Evolutionary conservation across 2,797 vertebrate genomes (phyloP).

Genomic region (Neosilurus hyrtlii): DNA sequence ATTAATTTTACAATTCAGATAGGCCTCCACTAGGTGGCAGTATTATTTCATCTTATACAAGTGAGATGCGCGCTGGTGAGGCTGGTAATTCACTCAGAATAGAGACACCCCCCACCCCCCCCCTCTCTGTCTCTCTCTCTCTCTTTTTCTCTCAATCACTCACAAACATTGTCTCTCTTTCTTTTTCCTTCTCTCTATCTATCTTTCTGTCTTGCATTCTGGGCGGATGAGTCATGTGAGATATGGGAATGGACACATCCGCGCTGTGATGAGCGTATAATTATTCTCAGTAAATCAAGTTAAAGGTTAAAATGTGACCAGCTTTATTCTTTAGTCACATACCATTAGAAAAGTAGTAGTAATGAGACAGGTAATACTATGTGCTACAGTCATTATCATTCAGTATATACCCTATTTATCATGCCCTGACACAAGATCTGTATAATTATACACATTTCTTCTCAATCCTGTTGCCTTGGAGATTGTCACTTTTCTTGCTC

Average conservation of each 20-base stretch:
- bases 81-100: slow-evolving; percentile 17
- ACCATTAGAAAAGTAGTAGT: slow-evolving; percentile 28
- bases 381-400: slow-evolving; percentile 43
- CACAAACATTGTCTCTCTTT: not conserved
- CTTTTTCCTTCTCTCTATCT: not conserved
- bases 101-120: not conserved
- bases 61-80: not conserved
- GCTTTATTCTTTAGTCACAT: slow-evolving; percentile 34
- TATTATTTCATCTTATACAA: slow-evolving; percentile 44
- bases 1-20: not conserved
- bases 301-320: slow-evolving; percentile 53
- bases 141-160: not conserved
- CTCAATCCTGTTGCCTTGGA: slow-evolving; percentile 50
- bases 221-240: slow-evolving; percentile 2
- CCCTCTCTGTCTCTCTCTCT: not conserved
- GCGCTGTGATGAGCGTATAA: slow-evolving; percentile 44
- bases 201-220: not conserved
- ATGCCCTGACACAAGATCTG: slow-evolving; percentile 49
- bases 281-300: slow-evolving; percentile 52
- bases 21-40: slow-evolving; percentile 61
- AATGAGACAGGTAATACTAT: slow-evolving; percentile 46
- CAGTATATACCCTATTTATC: slow-evolving; percentile 50
- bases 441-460: slow-evolving; percentile 44
- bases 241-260: slow-evolving; percentile 24
- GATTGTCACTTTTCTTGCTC: slow-evolving; percentile 39